Base-by-base conservation (phyloP, 2,797 vertebrate species). In the Lacerta bilineata region DNA sequence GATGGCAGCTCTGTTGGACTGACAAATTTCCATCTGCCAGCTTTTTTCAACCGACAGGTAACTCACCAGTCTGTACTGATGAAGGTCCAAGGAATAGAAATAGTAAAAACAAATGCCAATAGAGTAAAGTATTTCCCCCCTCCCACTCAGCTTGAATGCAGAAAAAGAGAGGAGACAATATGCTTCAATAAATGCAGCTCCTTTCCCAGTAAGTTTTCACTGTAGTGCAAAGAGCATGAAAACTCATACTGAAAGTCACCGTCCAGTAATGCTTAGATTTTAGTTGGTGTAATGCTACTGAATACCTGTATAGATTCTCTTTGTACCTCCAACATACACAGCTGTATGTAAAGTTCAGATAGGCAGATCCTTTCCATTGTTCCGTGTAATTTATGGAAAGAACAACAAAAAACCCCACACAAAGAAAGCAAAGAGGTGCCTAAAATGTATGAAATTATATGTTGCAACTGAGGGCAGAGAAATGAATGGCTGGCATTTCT, bases 401-500 rank as follows among this genome's bases (percentile, higher is more conserved):
- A n/a, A 36, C 1, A 69, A 80, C 39, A 77, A 61, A 55, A 55
- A 50, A 0, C 13, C 50, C 50, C 50, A 55, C 13, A 55, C 50
- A 29, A 71, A 82, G 36, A 1, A 76, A 33, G 50, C 50, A 55
- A 2, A 0, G 76, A 74, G 11, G 23, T 84, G 8, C 27, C 69
- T 0, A 87, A 82, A 55, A 88, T 80, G 83, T 87, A 74, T 3
- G 83, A 50, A 90, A 87, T 46, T 83, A 50, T 64, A 46, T 69
- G 36, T 85, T 77, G 18, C 23, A 18, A 77, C 7, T 64, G 20
- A 87, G 7, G 15, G 20, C 5, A 4, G 85, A 39, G 5, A 87
- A 93, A 90, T 87, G 81, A 41, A 69, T 87, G 29, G 69, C 1
- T 79, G 80, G 23, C 61, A 46, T 72, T 66, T 91, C 90, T 81